These are phyloP conservation scores for Peromyscus maniculatus DNA, from an alignment of 2,113 vertebrate genomes.

Conservation along the genomic window DNA sequence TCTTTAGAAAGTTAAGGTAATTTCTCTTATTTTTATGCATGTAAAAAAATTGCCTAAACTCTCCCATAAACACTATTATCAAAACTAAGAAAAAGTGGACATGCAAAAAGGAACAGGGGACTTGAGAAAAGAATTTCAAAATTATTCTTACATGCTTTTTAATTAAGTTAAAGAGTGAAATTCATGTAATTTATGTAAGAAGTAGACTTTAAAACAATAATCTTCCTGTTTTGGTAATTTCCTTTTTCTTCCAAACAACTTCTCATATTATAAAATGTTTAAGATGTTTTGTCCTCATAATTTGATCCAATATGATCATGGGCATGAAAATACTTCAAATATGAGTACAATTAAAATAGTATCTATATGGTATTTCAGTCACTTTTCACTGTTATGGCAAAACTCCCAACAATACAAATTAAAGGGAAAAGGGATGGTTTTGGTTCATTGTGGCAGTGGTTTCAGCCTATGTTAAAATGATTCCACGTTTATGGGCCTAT, in stretches of 20 bases:
- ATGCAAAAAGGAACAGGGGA: background rate
- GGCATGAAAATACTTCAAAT: background rate
- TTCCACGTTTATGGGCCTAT: too few relatives aligned
- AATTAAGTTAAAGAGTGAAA: background rate
- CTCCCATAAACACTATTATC: background rate
- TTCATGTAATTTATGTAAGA: background rate
- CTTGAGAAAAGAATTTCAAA: background rate
- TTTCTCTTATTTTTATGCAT: background rate
- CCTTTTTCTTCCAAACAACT: background rate
- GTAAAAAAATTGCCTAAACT: background rate
- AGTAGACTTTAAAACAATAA: background rate
- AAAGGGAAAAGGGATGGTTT: background rate
- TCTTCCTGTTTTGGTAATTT: background rate
- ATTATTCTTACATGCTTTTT: background rate
- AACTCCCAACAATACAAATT: background rate
- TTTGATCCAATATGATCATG: background rate
- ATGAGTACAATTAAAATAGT: background rate
- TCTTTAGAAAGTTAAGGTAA: background rate
- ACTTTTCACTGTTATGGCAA: background rate
- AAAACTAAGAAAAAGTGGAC: background rate
- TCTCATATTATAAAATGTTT: conserved; percentile 3
- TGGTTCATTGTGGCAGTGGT: background rate
- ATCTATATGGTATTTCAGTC: background rate
- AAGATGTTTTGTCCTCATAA: background rate
- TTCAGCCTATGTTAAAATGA: background rate